Base-by-base conservation (phyloP, 1,140 invertebrate species). In the Helicorthomorpha holstii region DNA sequence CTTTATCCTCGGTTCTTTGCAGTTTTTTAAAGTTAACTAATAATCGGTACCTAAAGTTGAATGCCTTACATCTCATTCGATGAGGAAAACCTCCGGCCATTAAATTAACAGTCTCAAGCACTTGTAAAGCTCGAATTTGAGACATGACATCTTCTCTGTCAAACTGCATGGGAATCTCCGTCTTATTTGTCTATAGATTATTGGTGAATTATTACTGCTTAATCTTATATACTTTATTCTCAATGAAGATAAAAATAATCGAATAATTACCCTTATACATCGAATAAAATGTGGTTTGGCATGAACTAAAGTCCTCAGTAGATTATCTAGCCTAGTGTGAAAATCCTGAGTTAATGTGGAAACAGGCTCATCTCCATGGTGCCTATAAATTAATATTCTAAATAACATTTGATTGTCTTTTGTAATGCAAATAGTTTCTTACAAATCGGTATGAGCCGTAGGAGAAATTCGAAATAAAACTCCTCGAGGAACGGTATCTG, bases 321-420 rank as follows among this genome's bases (percentile, higher is more conserved):
- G 70, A 71, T 93, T 93, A 67, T 94, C 89, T 46, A 95, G 71
- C 38, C 89, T 75, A 41, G 85, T 92, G 66, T 93, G 89, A 62
- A 94, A 95, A 69, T 95, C 91, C 73, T 92, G 86, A 27, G 89
- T 91, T 38, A 94, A 72, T 7, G 88, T 92, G 14, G 87, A 88
- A 27, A 87, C 82, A 3, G 85, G 83, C 65, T 89, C 85, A 66
- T 85, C 83, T 1, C 83, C 84, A 68, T 88, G 88, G 53, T 87
- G 72, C 54, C 78, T 80, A 54, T 23, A 63, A 34, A 16, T 34
- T 34, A 34, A 16, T 34, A 7, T 52, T 51, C 21, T 10, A 44
- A 12, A n/a, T 14, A 44, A 44, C 19, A n/a, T 19, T 44, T 4
- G 3, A 25, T 26, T 48, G 47, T 48, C 7, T 7, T 7, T 45